These are phyloP conservation scores for Rhopalosiphum nymphaeae DNA, from an alignment of 2,888 invertebrate species.

Conservation along the genomic window DNA sequence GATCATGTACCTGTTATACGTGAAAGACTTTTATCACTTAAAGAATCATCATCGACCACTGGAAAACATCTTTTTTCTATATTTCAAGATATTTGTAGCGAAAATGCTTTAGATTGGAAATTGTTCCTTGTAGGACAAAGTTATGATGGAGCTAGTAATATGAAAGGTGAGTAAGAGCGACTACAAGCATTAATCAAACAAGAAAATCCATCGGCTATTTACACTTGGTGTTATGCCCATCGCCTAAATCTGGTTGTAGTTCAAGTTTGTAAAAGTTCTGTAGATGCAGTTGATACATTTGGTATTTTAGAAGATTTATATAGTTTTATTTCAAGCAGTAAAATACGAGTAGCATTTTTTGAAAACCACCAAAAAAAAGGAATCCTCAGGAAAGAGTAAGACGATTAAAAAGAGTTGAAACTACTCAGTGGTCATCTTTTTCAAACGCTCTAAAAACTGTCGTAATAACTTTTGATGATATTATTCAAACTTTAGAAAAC, in stretches of 20 bases:
- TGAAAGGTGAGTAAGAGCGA: not conserved
- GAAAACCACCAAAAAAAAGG: not conserved
- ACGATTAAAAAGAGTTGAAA: not conserved
- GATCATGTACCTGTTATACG: not conserved
- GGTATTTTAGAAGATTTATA: not conserved
- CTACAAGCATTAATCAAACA: not conserved
- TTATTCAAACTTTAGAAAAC: not conserved
- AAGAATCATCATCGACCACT: not conserved
- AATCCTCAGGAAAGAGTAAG: not conserved
- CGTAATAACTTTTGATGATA: not conserved
- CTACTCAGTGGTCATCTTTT: not conserved
- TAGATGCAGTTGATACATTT: conserved; percentile 6
- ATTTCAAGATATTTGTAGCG: not conserved
- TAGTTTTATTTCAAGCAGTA: not conserved
- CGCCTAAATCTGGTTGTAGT: not conserved
- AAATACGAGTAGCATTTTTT: not conserved
- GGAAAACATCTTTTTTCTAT: not conserved
- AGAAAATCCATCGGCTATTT: conserved; percentile 10
- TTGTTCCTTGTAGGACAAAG: not conserved
- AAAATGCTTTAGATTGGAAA: not conserved
- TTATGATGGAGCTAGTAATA: conserved; percentile 18
- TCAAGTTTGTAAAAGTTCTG: conserved; percentile 10
- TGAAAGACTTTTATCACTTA: not conserved
- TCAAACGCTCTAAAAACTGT: not conserved
- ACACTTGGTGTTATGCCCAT: conserved; percentile 10